Percentiles rank a stretch among this genome's conserved stretches.
These are phyloP conservation scores for Zaprionus gabonicus DNA, from an alignment of 1,140 invertebrate species.

Conservation along the genomic window DNA sequence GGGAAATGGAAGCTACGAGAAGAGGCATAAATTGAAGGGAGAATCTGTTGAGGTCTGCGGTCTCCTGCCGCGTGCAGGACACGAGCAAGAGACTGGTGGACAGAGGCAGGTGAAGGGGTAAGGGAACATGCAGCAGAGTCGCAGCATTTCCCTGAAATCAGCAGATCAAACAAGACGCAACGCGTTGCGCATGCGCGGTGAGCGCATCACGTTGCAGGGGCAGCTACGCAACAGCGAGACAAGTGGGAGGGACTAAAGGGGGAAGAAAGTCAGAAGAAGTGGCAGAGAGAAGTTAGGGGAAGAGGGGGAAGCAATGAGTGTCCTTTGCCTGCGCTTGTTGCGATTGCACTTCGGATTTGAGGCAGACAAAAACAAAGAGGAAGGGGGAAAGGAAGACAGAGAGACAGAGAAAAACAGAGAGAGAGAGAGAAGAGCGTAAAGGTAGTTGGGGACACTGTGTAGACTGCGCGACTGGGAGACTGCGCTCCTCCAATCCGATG, in stretches of 20 bases:
- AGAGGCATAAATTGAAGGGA: not conserved
- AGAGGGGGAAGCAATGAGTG: not conserved
- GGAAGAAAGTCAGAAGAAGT: not conserved
- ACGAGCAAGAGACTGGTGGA: not conserved
- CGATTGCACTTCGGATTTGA: constrained; percentile 33
- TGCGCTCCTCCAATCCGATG: constrained; percentile 28
- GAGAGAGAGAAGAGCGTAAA: not conserved
- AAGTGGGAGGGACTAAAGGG: not conserved
- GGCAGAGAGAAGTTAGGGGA: not conserved
- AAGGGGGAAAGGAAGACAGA: not conserved
- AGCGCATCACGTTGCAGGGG: constrained; percentile 13
- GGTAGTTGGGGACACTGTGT: no score
- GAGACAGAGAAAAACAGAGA: not conserved
- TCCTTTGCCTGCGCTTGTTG: constrained; percentile 33
- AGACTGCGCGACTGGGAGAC: not conserved
- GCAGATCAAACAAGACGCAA: constrained; percentile 79
- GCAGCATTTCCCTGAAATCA: constrained; percentile 68
- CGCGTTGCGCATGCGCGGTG: constrained; percentile 77
- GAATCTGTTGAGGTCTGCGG: not conserved
- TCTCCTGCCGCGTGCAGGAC: not conserved
- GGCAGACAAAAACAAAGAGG: not conserved
- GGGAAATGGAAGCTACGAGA: not conserved
- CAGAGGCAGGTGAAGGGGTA: not conserved
- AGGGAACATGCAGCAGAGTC: not conserved
- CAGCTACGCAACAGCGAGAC: not conserved